Percentiles rank a stretch among this genome's conserved stretches.
These are phyloP conservation scores for Suncus etruscus DNA, from an alignment of 2,113 vertebrate species.

Conservation along the genomic window DNA sequence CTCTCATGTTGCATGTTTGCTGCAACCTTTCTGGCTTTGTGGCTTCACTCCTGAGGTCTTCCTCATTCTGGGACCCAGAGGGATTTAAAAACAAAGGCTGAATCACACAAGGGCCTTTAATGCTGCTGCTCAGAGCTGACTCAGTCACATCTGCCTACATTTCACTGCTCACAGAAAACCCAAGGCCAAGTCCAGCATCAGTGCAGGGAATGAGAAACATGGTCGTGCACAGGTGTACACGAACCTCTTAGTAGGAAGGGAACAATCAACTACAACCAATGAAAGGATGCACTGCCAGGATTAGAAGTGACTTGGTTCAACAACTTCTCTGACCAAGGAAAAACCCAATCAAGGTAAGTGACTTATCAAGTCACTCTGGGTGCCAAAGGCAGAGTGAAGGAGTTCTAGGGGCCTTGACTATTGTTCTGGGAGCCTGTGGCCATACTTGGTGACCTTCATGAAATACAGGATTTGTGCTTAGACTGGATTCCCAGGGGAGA, in stretches of 20 bases:
- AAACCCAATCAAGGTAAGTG: constrained; percentile 1
- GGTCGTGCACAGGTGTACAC: neutral
- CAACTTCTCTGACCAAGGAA: neutral
- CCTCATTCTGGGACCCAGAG: neutral
- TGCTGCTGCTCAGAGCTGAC: neutral
- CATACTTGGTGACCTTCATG: too few relatives aligned
- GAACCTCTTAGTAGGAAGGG: neutral
- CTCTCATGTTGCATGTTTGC: neutral
- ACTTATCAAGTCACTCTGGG: neutral
- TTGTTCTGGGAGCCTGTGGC: too few relatives aligned
- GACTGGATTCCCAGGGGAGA: too few relatives aligned
- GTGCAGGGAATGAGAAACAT: neutral
- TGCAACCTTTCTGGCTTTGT: neutral
- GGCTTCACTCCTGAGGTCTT: neutral
- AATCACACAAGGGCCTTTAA: neutral
- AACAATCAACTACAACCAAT: neutral
- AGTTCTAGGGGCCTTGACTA: too few relatives aligned
- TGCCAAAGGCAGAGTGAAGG: neutral
- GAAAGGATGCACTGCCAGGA: neutral
- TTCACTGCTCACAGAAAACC: constrained; percentile 16
- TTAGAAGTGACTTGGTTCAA: neutral
- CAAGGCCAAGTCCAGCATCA: neutral
- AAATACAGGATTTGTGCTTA: too few relatives aligned
- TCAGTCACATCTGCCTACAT: neutral
- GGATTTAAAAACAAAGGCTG: neutral